Evolutionary conservation across 2,888 invertebrate species (phyloP).

Genomic region (Hyppa rectilinea): DNA sequence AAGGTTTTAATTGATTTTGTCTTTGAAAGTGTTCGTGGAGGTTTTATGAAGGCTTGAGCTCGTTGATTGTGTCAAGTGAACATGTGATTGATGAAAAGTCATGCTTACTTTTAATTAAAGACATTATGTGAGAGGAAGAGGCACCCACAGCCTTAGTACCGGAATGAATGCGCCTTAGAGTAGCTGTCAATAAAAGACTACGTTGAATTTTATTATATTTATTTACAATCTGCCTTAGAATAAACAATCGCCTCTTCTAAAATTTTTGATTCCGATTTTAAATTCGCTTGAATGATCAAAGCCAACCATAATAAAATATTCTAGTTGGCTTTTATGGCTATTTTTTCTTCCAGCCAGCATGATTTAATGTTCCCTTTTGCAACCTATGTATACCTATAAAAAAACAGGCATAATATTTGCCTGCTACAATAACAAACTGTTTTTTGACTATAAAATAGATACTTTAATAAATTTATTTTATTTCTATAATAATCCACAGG

Average conservation of each 20-base stretch:
- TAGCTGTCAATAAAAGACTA: neutral
- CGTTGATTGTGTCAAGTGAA: slow-evolving; percentile 19
- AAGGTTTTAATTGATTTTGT: slow-evolving; percentile 43
- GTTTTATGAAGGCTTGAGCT: slow-evolving; percentile 1
- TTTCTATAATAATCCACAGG: neutral
- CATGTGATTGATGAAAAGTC: neutral
- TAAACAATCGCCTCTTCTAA: neutral
- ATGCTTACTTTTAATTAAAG: neutral
- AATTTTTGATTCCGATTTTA: neutral
- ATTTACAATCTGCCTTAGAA: neutral
- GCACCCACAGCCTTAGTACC: neutral
- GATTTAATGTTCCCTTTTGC: neutral
- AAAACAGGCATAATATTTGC: neutral
- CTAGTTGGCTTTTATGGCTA: no score
- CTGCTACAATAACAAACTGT: neutral
- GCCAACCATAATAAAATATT: no score
- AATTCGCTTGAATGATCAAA: no score
- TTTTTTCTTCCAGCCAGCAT: neutral
- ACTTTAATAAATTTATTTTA: neutral
- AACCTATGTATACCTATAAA: neutral
- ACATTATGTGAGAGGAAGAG: no score
- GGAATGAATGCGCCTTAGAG: neutral
- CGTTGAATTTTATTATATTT: neutral
- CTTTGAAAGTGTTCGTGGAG: slow-evolving; percentile 30
- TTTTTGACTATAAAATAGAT: neutral